Evolutionary conservation across 2,888 invertebrate species (phyloP), one percentile per base, ranked within the genome.

Genomic region (Drosophila falleni): DNA sequence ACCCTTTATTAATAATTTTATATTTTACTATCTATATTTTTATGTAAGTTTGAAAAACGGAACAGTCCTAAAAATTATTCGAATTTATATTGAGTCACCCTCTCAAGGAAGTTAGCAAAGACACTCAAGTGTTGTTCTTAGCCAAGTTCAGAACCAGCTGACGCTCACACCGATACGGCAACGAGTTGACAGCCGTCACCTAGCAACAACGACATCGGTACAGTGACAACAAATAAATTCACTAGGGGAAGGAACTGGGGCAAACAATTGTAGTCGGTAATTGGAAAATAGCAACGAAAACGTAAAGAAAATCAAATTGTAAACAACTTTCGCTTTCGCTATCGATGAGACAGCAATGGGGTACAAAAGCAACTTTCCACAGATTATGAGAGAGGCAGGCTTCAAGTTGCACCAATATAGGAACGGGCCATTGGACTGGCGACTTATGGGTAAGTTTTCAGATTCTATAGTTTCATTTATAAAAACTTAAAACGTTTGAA

Each of bases 381-480:
- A 92, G 72, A 78, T 92, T 46, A 92, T 92, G 53, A 85, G 92
- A 15, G 91, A 91, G 2, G 87, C 91, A 15, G 92, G 93, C 15
- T 93, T 93, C 56, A 90, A 89, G 61, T 70, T 93, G 46, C 84
- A 89, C 0, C 90, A 89, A 49, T 90, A 81, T 50, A 87, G 87
- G 33, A 91, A 92, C 63, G 92, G 92, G 0, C 86, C 89, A 1
- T 51, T 93, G 35, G 92, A 93, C 56, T 93, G 92, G 92, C 89
- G 91, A 15, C 70, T 89, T 16, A 85, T 93, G 80, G 92, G 92
- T 92, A 83, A 74, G 55, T 59, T 44, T 6, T 1, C 2, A 10
- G 10, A 5, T 23, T 9, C 2, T 19, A 10, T 13, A 9, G 3
- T 13, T 13, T n/a, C 33, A n/a, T 6, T 5, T 23, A 19, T 10